Evolutionary conservation across 2,113 vertebrate species (phyloP).

Genomic region (Misgurnus anguillicaudatus): DNA sequence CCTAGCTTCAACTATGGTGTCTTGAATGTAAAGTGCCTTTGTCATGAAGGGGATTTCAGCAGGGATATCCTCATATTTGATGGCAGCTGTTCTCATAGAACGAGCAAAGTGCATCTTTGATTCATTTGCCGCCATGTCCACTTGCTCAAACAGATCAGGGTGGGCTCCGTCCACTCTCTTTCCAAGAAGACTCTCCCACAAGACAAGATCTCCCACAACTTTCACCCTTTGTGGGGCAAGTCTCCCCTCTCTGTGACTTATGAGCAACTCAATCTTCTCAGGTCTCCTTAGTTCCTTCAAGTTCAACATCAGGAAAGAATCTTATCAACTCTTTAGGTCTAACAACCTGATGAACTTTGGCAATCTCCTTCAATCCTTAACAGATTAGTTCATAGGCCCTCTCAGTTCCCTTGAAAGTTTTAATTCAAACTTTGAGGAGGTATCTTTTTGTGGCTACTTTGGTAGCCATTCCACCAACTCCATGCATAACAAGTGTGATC

Average conservation of each 20-base stretch:
- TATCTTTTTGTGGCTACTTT: background rate
- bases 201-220: constrained; percentile 40
- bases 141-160: constrained; percentile 23
- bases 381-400: constrained; percentile 16
- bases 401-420: background rate
- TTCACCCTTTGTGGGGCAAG: constrained; percentile 28
- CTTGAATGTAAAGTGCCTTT: no score
- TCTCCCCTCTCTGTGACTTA: constrained; percentile 41
- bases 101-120: background rate
- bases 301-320: constrained; percentile 8
- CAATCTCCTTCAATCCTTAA: constrained; percentile 45
- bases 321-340: background rate
- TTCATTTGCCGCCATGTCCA: background rate
- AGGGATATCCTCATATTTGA: constrained; percentile 21
- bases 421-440: background rate
- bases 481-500: background rate
- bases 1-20: background rate
- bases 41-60: background rate
- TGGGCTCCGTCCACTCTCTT: constrained; percentile 46
- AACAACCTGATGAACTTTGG: constrained; percentile 6
- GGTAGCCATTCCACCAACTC: background rate
- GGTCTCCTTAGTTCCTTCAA: constrained; percentile 23
- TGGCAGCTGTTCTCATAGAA: background rate
- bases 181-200: constrained; percentile 45
- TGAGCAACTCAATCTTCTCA: background rate